phyloP scores from a whole-genome alignment of 2,888 invertebrate species.

The Scotopteryx bipunctaria region DNA sequence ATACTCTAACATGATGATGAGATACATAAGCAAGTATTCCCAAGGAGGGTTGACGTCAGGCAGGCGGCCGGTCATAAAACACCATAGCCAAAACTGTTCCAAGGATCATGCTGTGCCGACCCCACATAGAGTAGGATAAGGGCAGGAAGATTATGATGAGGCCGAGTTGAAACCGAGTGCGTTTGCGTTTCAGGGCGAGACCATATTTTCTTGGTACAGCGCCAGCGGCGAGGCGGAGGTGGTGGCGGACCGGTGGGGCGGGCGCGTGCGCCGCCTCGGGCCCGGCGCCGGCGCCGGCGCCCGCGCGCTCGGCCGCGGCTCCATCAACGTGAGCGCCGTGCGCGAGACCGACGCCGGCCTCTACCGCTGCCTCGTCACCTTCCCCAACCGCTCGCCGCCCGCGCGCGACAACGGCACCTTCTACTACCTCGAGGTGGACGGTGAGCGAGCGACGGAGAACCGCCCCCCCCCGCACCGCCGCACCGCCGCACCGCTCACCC shows the following conservation, averaged over 20 bases:
- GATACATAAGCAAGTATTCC: too few species aligned
- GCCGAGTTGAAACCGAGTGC: not conserved
- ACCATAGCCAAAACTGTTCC: too few species aligned
- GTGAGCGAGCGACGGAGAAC: slow-evolving; percentile 71
- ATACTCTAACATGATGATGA: too few species aligned
- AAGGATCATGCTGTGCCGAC: too few species aligned
- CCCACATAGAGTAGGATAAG: too few species aligned
- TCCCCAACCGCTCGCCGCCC: slow-evolving; percentile 94
- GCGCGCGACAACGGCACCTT: slow-evolving; percentile 94
- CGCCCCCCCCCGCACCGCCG: slow-evolving; percentile 45
- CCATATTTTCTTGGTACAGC: slow-evolving; percentile 90
- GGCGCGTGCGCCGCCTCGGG: slow-evolving; percentile 87
- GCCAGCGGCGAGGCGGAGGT: slow-evolving; percentile 73
- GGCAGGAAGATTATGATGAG: too few species aligned
- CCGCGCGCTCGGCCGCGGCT: slow-evolving; percentile 83
- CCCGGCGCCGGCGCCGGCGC: slow-evolving; percentile 59
- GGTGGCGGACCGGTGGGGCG: slow-evolving; percentile 88
- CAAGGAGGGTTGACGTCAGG: too few species aligned
- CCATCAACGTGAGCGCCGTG: slow-evolving; percentile 93
- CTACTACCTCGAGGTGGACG: slow-evolving; percentile 94
- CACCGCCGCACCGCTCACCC: slow-evolving; percentile 85
- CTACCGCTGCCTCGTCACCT: slow-evolving; percentile 95
- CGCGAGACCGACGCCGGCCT: slow-evolving; percentile 95
- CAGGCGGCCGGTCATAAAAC: too few species aligned
- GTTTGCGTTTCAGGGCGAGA: slow-evolving; percentile 85